A percentile compares a stretch with the other conserved stretches of the same genome.
Evolutionary conservation across 1,140 invertebrate genomes (phyloP).

Genomic region (Acromyrmex heyeri): DNA sequence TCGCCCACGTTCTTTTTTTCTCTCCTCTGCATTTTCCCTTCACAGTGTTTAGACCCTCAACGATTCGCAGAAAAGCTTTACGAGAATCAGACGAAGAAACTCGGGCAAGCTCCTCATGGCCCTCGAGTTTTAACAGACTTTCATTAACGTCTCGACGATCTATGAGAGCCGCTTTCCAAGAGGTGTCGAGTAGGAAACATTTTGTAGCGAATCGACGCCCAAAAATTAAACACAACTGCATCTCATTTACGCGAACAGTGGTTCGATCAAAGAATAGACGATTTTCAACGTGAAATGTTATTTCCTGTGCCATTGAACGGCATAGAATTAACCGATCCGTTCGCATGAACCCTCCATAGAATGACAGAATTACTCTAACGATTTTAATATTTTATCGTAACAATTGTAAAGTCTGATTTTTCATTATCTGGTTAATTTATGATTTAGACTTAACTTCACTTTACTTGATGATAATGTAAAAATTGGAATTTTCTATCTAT

Average conservation of each 20-base stretch:
- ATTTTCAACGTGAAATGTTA: constrained; percentile 8
- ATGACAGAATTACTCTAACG: background rate
- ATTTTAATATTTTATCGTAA: background rate
- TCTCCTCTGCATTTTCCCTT: constrained; percentile 38
- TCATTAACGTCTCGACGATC: constrained; percentile 80
- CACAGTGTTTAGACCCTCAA: constrained; percentile 65
- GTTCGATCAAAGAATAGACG: background rate
- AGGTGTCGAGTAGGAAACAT: constrained; percentile 73
- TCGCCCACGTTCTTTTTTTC: constrained; percentile 61
- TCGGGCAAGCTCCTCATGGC: constrained; percentile 73
- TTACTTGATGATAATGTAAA: too few relatives aligned
- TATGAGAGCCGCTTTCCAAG: constrained; percentile 53
- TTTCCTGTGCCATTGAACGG: background rate
- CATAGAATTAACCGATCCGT: background rate
- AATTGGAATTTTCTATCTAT: too few relatives aligned
- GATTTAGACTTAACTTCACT: too few relatives aligned
- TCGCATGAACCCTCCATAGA: background rate
- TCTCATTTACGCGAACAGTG: constrained; percentile 24
- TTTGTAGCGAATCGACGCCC: constrained; percentile 69
- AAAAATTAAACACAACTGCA: constrained; percentile 68
- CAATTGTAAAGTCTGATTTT: background rate
- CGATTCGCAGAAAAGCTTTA: constrained; percentile 77
- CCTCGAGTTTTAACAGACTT: constrained; percentile 82
- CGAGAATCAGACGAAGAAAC: constrained; percentile 76
- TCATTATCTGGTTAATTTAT: too few relatives aligned